Evolutionary conservation across 2,888 invertebrate genomes (phyloP).

Genomic region (Drosophila acutilabella): DNA sequence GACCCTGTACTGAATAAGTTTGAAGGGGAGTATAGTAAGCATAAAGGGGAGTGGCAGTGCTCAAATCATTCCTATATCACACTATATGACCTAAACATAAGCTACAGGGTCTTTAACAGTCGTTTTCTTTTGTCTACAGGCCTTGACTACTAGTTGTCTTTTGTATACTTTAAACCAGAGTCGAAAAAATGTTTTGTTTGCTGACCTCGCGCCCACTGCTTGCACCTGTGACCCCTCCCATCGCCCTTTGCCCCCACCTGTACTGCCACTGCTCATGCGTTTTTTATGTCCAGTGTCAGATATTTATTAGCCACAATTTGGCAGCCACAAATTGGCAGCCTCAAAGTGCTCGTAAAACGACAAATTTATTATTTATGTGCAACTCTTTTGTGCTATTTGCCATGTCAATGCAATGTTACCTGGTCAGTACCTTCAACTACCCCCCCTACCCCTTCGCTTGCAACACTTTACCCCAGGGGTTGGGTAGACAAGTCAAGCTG

Average conservation of each 20-base stretch:
- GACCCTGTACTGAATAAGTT: not conserved
- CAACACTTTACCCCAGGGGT: not conserved
- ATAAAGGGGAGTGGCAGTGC: too few relatives aligned
- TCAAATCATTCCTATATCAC: too few relatives aligned
- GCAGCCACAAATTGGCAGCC: slow-evolving; percentile 77
- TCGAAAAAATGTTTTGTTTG: slow-evolving; percentile 7
- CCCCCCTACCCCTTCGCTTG: not conserved
- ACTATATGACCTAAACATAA: too few relatives aligned
- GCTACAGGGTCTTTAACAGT: not conserved
- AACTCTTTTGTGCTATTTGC: slow-evolving; percentile 79
- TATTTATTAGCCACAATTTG: slow-evolving; percentile 80
- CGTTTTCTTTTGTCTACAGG: not conserved
- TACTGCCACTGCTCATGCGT: slow-evolving; percentile 7
- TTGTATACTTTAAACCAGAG: slow-evolving; percentile 27
- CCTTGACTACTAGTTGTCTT: slow-evolving; percentile 38
- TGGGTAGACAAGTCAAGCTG: not conserved
- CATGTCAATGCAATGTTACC: slow-evolving; percentile 51
- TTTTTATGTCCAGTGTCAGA: slow-evolving; percentile 60
- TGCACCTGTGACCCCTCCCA: slow-evolving; percentile 15
- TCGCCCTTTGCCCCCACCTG: not conserved
- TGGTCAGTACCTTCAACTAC: not conserved
- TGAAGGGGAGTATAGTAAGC: too few relatives aligned
- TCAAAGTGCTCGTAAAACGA: slow-evolving; percentile 66
- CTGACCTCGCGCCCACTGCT: slow-evolving; percentile 34
- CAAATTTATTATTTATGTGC: slow-evolving; percentile 76